Conservation (phyloP, 2,797 vertebrate genomes). For the Myripristis murdjan region DNA sequence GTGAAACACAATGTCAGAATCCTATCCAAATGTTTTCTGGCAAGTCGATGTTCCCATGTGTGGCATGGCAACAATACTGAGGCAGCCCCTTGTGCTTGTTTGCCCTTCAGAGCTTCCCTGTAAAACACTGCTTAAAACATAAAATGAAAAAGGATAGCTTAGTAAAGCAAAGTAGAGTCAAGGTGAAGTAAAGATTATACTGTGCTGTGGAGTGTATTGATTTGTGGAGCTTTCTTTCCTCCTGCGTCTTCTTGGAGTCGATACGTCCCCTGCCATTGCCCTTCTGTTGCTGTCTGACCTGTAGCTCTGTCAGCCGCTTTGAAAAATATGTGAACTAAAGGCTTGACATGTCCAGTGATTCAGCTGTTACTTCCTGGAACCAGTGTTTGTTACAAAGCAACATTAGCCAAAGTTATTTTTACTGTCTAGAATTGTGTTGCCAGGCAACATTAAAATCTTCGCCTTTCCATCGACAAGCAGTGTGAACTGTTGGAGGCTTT, state of each 20-base stretch:
- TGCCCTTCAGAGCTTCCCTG: neutral
- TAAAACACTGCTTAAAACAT: neutral
- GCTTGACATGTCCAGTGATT: slow-evolving; percentile 23
- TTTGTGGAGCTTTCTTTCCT: slow-evolving; percentile 27
- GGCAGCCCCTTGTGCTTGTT: slow-evolving; percentile 9
- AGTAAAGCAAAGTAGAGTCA: slow-evolving; percentile 15
- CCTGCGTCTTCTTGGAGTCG: slow-evolving; percentile 36
- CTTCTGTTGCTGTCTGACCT: slow-evolving; percentile 55
- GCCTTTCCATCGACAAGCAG: slow-evolving; percentile 14
- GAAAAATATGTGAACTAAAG: slow-evolving; percentile 10
- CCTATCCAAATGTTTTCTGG: slow-evolving; percentile 16
- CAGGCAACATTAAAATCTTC: slow-evolving; percentile 48
- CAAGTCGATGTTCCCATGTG: slow-evolving; percentile 1
- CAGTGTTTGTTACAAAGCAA: slow-evolving; percentile 43
- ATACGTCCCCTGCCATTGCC: slow-evolving; percentile 35
- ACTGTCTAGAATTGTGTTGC: slow-evolving; percentile 39
- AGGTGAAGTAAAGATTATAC: neutral
- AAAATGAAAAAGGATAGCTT: slow-evolving; percentile 5
- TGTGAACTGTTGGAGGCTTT: slow-evolving; percentile 18
- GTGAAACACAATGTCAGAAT: slow-evolving; percentile 13
- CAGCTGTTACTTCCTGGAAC: slow-evolving; percentile 60
- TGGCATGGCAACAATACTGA: slow-evolving; percentile 9
- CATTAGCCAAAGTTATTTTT: slow-evolving; percentile 33
- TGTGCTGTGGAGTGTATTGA: slow-evolving; percentile 59
- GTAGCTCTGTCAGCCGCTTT: slow-evolving; percentile 13